Percentiles rank a stretch among this genome's conserved stretches.
These are phyloP conservation scores for Trichonephila clavata DNA, from an alignment of 1,140 invertebrate genomes.

Conservation along the genomic window DNA sequence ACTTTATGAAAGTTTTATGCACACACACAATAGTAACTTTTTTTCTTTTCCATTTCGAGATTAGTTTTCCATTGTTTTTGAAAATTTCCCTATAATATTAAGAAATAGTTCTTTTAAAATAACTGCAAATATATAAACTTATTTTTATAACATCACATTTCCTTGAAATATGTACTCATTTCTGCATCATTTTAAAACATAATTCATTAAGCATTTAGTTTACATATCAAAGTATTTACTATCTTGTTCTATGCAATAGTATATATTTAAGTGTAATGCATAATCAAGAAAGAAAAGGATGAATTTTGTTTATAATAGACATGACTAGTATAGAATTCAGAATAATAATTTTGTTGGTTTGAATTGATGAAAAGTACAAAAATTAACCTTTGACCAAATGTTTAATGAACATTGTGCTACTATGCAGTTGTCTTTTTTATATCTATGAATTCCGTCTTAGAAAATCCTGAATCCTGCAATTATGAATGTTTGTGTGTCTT, in stretches of 20 bases:
- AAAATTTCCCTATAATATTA: too few species aligned
- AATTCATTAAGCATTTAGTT: background rate
- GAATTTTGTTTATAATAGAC: background rate
- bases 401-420: background rate
- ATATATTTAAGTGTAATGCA: background rate
- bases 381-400: background rate
- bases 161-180: background rate
- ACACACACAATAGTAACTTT: too few species aligned
- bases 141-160: background rate
- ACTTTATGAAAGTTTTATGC: too few species aligned
- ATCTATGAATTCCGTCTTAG: background rate
- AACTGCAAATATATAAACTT: background rate
- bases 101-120: too few species aligned
- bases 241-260: background rate
- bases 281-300: too few species aligned
- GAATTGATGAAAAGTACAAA: background rate
- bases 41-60: too few species aligned
- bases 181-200: background rate
- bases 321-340: background rate
- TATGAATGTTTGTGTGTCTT: background rate
- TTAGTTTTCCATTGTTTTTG: too few species aligned
- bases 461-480: background rate
- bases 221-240: conserved; percentile 11
- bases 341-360: background rate
- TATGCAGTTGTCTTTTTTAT: background rate